These are phyloP conservation scores for Paracanthobrama guichenoti DNA, from an alignment of 2,113 vertebrate species.

Conservation along the genomic window DNA sequence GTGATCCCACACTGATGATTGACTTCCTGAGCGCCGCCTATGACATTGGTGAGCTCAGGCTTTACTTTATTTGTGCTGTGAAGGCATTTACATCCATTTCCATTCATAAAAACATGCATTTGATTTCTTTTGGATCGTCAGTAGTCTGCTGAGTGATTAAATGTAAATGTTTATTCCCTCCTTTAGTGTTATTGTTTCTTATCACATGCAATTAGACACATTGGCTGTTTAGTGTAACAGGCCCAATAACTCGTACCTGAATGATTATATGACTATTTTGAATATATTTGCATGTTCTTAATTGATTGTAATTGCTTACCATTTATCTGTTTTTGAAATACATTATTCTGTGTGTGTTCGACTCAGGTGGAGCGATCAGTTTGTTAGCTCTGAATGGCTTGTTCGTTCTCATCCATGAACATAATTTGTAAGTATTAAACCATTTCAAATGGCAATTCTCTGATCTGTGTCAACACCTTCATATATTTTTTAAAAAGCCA, in stretches of 20 bases:
- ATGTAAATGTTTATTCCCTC: too few relatives aligned
- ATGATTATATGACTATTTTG: too few relatives aligned
- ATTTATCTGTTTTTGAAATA: background rate
- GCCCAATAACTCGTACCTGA: too few relatives aligned
- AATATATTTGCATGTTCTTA: background rate
- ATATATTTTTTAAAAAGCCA: background rate
- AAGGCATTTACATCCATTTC: background rate
- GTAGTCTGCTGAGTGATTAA: too few relatives aligned
- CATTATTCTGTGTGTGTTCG: constrained; percentile 25
- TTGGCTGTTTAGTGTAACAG: too few relatives aligned
- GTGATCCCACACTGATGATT: constrained; percentile 89
- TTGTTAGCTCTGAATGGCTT: constrained; percentile 93
- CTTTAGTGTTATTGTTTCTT: too few relatives aligned
- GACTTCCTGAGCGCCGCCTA: constrained; percentile 93
- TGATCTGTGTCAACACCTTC: background rate
- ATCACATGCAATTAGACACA: too few relatives aligned
- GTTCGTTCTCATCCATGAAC: constrained; percentile 91
- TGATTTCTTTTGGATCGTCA: too few relatives aligned
- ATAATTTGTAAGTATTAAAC: constrained; percentile 89
- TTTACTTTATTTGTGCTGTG: background rate
- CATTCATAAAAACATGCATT: too few relatives aligned
- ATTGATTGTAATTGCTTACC: background rate
- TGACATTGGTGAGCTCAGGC: constrained; percentile 80
- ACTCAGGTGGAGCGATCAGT: constrained; percentile 90
- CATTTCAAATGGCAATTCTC: background rate